Percentiles rank a stretch among this genome's conserved stretches.
These are phyloP conservation scores for Regulus satrapa DNA, from an alignment of 2,113 vertebrate genomes.

Conservation along the genomic window DNA sequence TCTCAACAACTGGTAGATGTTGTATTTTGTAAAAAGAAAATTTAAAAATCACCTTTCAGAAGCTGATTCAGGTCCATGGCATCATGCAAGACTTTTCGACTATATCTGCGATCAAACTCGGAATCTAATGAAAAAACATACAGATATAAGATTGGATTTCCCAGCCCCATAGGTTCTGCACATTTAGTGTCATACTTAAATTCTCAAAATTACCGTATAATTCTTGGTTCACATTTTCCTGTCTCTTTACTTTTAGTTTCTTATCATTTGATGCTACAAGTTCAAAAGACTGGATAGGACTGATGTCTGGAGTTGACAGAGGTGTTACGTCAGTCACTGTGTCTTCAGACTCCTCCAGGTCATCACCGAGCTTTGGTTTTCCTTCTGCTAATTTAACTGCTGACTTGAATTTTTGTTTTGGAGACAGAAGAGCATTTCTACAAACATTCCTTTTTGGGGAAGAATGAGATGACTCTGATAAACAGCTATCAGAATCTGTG, in stretches of 20 bases:
- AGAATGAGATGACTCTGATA: conserved; percentile 57
- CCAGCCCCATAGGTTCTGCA: not conserved
- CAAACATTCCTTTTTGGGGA: conserved; percentile 47
- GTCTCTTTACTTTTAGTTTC: conserved; percentile 72
- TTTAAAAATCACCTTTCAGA: conserved; percentile 75
- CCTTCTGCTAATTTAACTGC: conserved; percentile 38
- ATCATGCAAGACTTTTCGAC: conserved; percentile 74
- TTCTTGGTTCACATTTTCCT: conserved; percentile 73
- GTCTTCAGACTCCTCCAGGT: conserved; percentile 78
- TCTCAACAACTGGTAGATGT: not conserved
- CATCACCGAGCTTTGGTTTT: conserved; percentile 24
- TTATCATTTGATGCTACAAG: conserved; percentile 69
- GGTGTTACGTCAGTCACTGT: conserved; percentile 88
- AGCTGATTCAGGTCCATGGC: conserved; percentile 80
- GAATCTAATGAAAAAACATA: conserved; percentile 59
- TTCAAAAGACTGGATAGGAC: conserved; percentile 81
- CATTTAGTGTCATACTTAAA: conserved; percentile 8
- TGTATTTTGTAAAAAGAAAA: not conserved
- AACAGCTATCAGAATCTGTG: conserved; percentile 57
- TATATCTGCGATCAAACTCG: conserved; percentile 56
- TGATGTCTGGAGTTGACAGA: conserved; percentile 84
- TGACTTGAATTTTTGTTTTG: conserved; percentile 59
- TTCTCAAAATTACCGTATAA: conserved; percentile 58
- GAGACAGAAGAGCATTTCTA: conserved; percentile 41
- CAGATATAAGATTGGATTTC: not conserved